These are phyloP conservation scores for Lasioglossum marginatum DNA, from an alignment of 2,888 invertebrate genomes.

Conservation along the genomic window DNA sequence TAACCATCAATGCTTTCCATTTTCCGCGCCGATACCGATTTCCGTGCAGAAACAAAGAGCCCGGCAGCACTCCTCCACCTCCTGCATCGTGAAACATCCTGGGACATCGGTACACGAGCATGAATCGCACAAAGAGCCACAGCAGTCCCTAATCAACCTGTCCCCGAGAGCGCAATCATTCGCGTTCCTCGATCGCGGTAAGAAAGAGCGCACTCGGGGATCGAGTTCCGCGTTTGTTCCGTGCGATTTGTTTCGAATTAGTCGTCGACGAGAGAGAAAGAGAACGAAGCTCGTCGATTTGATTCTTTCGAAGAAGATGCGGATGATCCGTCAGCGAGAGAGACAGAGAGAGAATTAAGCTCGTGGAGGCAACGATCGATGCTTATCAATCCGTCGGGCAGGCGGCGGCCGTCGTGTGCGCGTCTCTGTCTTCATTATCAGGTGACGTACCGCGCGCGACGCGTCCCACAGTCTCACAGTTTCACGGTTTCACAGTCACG, in stretches of 20 bases:
- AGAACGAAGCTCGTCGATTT: too few relatives aligned
- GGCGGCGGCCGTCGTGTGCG: background rate
- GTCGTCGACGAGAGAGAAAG: too few relatives aligned
- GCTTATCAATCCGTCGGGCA: background rate
- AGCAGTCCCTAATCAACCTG: background rate
- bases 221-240: background rate
- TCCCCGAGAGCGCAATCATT: background rate
- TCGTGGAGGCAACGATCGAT: background rate
- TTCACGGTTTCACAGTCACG: background rate
- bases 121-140: background rate
- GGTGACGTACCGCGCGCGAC: background rate
- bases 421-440: constrained; percentile 36
- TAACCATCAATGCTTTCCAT: too few relatives aligned
- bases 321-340: background rate
- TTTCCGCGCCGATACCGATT: too few relatives aligned
- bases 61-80: background rate
- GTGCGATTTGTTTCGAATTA: background rate
- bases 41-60: background rate
- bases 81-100: background rate
- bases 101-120: background rate
- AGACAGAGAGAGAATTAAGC: background rate
- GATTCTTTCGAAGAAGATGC: too few relatives aligned
- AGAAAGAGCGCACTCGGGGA: background rate
- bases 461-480: constrained; percentile 26
- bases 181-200: background rate